phyloP scores from a whole-genome alignment of 2,797 vertebrate genomes.

The Melopsittacus undulatus region DNA sequence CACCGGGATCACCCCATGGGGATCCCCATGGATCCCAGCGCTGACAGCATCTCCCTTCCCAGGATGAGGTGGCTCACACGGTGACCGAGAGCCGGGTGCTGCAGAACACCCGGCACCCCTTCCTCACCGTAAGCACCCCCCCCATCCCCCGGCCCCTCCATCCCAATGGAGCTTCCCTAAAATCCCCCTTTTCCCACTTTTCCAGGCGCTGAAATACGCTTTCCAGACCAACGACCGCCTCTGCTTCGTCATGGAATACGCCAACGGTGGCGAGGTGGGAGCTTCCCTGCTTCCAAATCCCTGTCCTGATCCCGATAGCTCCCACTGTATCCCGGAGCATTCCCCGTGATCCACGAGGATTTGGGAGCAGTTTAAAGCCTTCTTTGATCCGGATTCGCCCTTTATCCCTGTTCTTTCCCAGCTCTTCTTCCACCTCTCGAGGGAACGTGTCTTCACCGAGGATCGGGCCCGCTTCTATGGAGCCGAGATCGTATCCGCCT shows the following conservation, averaged over 20 bases:
- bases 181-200: fast-evolving
- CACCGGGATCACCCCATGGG: too few species aligned
- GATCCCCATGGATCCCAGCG: too few species aligned
- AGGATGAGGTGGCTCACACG: slow-evolving; percentile 96
- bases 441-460: slow-evolving; percentile 93
- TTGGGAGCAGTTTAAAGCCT: too few species aligned
- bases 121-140: slow-evolving; percentile 84
- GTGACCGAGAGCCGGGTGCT: slow-evolving; percentile 96
- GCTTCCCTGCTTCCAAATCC: too few species aligned
- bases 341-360: too few species aligned
- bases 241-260: slow-evolving; percentile 98
- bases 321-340: too few species aligned
- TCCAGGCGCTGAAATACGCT: slow-evolving; percentile 92
- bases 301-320: too few species aligned
- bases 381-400: background rate
- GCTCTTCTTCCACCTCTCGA: slow-evolving; percentile 94
- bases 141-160: background rate
- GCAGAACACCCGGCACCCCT: slow-evolving; percentile 93
- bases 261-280: slow-evolving; percentile 94
- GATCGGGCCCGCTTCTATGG: slow-evolving; percentile 93
- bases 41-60: background rate
- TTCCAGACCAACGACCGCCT: slow-evolving; percentile 95
- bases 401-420: background rate
- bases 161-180: too few species aligned
- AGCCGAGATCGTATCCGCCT: slow-evolving; percentile 93